phyloP scores from a whole-genome alignment of 2,113 vertebrate genomes.

The Xenopus laevis region DNA sequence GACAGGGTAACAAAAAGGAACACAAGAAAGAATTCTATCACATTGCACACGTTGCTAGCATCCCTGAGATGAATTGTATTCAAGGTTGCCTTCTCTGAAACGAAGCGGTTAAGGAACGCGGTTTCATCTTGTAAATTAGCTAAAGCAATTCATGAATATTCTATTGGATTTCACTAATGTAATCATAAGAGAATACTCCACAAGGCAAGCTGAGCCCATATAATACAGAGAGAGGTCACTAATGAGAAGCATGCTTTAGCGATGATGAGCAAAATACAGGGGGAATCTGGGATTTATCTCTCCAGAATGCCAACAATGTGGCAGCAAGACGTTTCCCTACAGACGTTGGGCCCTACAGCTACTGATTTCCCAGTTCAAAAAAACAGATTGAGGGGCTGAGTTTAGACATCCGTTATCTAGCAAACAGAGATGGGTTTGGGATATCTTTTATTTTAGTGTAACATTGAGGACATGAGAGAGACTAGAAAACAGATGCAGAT shows the following conservation, averaged over 20 bases:
- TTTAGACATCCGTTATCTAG: too few relatives aligned
- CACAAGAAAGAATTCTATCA: not conserved
- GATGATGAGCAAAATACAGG: too few relatives aligned
- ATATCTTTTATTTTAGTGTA: too few relatives aligned
- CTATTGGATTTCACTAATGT: slow-evolving; percentile 19
- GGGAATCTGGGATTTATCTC: too few relatives aligned
- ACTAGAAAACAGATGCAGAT: too few relatives aligned
- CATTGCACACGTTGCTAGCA: not conserved
- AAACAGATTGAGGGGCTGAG: too few relatives aligned
- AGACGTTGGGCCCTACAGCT: too few relatives aligned
- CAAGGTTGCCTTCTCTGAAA: not conserved
- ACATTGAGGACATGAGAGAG: too few relatives aligned
- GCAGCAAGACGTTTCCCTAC: too few relatives aligned
- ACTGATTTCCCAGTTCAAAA: too few relatives aligned
- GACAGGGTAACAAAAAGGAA: not conserved
- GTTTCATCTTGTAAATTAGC: slow-evolving; percentile 1
- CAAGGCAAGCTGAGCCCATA: slow-evolving; percentile 22
- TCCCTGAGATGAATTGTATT: not conserved
- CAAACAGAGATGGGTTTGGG: too few relatives aligned
- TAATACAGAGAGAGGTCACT: slow-evolving; percentile 7
- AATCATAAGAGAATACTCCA: slow-evolving; percentile 21
- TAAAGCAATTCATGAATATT: slow-evolving; percentile 31
- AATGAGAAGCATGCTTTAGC: slow-evolving; percentile 6
- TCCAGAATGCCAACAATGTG: too few relatives aligned
- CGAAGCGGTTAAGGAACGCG: not conserved